Evolutionary conservation across 2,888 invertebrate species (phyloP).

Genomic region (Drosophila niveifrons): DNA sequence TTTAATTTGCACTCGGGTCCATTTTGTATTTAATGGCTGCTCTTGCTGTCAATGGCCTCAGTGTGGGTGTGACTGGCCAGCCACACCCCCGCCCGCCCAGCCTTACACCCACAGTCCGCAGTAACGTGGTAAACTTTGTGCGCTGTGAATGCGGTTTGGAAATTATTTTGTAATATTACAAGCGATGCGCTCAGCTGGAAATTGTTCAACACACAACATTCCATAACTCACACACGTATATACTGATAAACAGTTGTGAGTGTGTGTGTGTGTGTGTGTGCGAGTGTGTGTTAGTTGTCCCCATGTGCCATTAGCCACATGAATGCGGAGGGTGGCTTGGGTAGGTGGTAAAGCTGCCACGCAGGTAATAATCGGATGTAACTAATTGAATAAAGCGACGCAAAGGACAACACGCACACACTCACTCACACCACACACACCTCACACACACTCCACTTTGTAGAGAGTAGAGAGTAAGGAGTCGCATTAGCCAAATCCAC

Average conservation of each 20-base stretch:
- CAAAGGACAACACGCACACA: conserved; percentile 52
- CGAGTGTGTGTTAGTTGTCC: conserved; percentile 28
- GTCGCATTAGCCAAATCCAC: conserved; percentile 66
- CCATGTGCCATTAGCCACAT: conserved; percentile 55
- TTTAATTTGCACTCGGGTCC: conserved; percentile 68
- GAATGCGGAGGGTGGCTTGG: conserved; percentile 18
- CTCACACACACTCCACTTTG: conserved; percentile 15
- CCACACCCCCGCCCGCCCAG: not conserved
- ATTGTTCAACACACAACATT: conserved; percentile 70
- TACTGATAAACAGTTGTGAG: not conserved
- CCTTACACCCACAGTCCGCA: conserved; percentile 5
- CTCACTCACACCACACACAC: conserved; percentile 26
- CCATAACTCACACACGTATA: conserved; percentile 51
- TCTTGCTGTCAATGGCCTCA: conserved; percentile 59
- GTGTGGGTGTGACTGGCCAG: conserved; percentile 31
- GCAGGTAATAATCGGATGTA: conserved; percentile 81
- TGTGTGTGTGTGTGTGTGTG: conserved; percentile 9
- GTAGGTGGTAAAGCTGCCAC: conserved; percentile 39
- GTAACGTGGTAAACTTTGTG: conserved; percentile 48
- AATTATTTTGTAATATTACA: conserved; percentile 79
- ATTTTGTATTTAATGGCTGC: conserved; percentile 56
- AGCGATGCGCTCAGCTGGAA: conserved; percentile 76
- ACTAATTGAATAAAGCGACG: conserved; percentile 80
- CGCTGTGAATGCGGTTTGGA: conserved; percentile 68
- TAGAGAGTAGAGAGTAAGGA: conserved; percentile 13